phyloP scores from a whole-genome alignment of 2,113 vertebrate species.

The Chaenocephalus aceratus region DNA sequence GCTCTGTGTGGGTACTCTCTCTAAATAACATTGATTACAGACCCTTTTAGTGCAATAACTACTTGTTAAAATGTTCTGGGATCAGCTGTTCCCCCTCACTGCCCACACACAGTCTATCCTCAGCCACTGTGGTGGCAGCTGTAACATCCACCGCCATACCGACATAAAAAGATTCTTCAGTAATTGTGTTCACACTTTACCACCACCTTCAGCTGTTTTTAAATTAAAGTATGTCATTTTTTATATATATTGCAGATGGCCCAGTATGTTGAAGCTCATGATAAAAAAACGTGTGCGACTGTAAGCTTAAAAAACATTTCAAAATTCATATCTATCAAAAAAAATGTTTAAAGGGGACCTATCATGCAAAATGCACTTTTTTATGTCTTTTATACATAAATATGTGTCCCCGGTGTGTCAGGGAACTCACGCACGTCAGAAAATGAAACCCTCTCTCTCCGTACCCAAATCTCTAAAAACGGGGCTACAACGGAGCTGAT shows the following conservation, averaged over 20 bases:
- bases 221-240: not conserved
- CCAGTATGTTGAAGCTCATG: not conserved
- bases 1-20: constrained; percentile 42
- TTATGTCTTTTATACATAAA: too few relatives aligned
- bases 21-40: constrained; percentile 76
- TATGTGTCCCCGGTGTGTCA: too few relatives aligned
- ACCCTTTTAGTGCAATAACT: constrained; percentile 59
- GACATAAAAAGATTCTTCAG: not conserved
- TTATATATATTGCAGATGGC: not conserved
- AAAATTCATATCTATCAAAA: not conserved
- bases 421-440: too few relatives aligned
- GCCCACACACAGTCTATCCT: constrained; percentile 55
- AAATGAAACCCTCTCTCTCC: too few relatives aligned
- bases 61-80: constrained; percentile 65
- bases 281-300: not conserved
- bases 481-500: too few relatives aligned
- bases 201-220: not conserved
- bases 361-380: too few relatives aligned
- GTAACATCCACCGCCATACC: not conserved
- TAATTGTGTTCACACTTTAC: not conserved
- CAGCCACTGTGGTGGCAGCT: constrained; percentile 5
- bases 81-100: constrained; percentile 27
- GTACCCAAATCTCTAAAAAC: too few relatives aligned
- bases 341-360: too few relatives aligned
- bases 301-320: not conserved